Evolutionary conservation across 37 sponge, comb jelly and placozoan species (phyloP), one percentile per base, ranked within the genome.

Genomic region (Dysidea cf. avara): DNA sequence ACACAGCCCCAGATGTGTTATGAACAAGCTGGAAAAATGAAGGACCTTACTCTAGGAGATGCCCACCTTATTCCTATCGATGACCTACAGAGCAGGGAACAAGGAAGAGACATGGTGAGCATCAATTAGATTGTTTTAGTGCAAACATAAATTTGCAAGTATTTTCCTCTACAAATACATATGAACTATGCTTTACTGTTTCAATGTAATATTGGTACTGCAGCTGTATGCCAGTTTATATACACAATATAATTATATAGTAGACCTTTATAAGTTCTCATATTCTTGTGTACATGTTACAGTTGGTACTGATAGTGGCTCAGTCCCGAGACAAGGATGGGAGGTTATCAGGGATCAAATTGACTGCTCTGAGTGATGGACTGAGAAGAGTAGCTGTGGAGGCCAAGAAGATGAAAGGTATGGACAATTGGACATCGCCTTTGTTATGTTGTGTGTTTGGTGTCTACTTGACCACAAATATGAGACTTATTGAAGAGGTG

Each of bases 1-100:
- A 20, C 58, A 9, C 66, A 49, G 34, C 88, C 92, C 3, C 64
- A 82, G 69, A 29, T 35, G 0, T 43, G 54, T 21, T 92, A 92
- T 50, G 77, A 80, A 39, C 39, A 82, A 63, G 92, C 92, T 14
- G 82, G 78, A 4, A 63, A 54, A 52, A 92, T 92, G 92, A 69
- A 53, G 22, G 91, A 90, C 69, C 79, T 90, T 39, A 37, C 34
- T 34, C 79, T 90, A 48, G 91, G 91, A 9, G 83, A 85, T 46
- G 82, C 86, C 21, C 91, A 90, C 62, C 32, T 90, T 18, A 48
- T 85, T 64, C 58, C 87, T 14, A 73, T 90, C 50, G 91, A 90
- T 47, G 91, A 90, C 57, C 33, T 81, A n/a, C 55, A 67, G 64
- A 81, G 86, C 38, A 62, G 91, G 51, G 68, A 61, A 0, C 16